Base-by-base conservation (phyloP, 1,140 invertebrate genomes). In the Lycorma delicatula region DNA sequence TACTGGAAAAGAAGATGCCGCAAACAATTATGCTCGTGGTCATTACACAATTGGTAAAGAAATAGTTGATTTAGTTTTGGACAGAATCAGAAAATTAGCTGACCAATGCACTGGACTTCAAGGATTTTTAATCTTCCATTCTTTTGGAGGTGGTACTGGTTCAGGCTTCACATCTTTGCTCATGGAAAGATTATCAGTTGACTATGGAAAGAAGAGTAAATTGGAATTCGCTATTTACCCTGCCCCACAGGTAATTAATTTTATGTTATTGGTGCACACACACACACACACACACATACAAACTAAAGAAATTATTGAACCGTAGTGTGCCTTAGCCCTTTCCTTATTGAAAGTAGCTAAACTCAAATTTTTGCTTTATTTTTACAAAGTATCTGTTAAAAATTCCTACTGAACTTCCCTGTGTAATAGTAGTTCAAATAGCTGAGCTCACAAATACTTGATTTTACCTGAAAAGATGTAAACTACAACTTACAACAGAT, bases 1-100 rank as follows among this genome's bases (percentile, higher is more conserved):
- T 63, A 81, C 76, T 60, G 82, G 81, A 12, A 80, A 83, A 50
- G 84, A 88, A 69, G 84, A 86, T 65, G 84, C 84, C 3, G 82
- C 82, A 0, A 90, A 89, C 69, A 90, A 90, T 72, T 89, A 87
- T 66, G 87, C 87, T 11, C 74, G 89, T 23, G 89, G 88, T 20
- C 65, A 68, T 67, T 85, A 86, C 71, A 86, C 83, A n/a, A 81
- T 85, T 64, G 84, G 83, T 28, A 85, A 81, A 69, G 84, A 82
- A 73, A 78, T 84, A 49, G 77, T 85, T 22, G 81, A 84, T 59
- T 60, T 78, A 0, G 82, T 83, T 1, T 63, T 84, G 54, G 82
- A 84, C 69, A 68, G 75, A 38, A 74, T 79, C 61, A 70, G 78
- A 3, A 79, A 78, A 54, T 54, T 80, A 58, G 74, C 80, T 27